Conservation (phyloP, 2,113 vertebrate species). For the Podarcis raffonei region DNA sequence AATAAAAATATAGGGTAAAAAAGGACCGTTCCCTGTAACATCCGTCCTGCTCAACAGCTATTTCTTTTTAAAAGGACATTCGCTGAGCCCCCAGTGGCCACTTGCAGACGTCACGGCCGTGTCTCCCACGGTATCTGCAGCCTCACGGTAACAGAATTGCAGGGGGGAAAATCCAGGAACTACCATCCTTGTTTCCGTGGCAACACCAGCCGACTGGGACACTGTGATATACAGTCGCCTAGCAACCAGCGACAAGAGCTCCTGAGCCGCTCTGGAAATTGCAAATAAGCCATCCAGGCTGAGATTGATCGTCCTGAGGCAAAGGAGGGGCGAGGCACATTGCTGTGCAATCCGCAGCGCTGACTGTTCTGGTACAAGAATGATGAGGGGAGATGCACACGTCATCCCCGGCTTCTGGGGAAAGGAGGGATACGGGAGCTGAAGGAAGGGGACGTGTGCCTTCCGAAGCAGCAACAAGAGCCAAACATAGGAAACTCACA, state of each 20-base stretch:
- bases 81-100: background rate
- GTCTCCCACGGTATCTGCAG: conserved; percentile 30
- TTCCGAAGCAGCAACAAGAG: no score
- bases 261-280: conserved; percentile 32
- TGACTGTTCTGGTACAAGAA: background rate
- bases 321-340: background rate
- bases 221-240: conserved; percentile 52
- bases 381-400: conserved; percentile 31
- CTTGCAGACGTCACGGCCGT: conserved; percentile 57
- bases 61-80: conserved; percentile 6
- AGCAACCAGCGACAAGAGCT: conserved; percentile 56
- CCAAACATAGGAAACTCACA: no score
- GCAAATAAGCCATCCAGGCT: background rate
- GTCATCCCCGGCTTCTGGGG: background rate
- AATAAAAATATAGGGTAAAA: background rate
- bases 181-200: conserved; percentile 64
- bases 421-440: conserved; percentile 28
- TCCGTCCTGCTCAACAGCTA: background rate
- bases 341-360: background rate
- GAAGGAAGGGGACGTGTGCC: background rate
- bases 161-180: conserved; percentile 30
- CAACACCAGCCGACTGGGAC: conserved; percentile 65
- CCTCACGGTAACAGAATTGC: conserved; percentile 44
- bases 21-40: background rate
- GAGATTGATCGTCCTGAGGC: conserved; percentile 9